These are phyloP conservation scores for Paratilapia polleni DNA, from an alignment of 2,113 vertebrate genomes.

Conservation along the genomic window DNA sequence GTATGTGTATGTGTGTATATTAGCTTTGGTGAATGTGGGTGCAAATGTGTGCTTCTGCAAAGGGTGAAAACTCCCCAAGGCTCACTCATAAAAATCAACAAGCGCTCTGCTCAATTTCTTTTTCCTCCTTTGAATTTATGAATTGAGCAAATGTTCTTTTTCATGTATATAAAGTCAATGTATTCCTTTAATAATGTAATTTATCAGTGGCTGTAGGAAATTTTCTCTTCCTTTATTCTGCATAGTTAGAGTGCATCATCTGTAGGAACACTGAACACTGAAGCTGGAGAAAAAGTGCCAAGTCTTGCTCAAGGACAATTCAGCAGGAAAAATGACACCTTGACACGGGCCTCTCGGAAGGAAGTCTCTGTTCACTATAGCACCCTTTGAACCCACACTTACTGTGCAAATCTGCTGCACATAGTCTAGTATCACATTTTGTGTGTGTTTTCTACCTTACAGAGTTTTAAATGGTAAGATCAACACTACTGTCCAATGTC, in stretches of 20 bases:
- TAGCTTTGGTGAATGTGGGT: neutral
- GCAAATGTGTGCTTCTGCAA: constrained; percentile 25
- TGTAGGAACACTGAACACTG: constrained; percentile 1
- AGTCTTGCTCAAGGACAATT: constrained; percentile 34
- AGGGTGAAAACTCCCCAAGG: constrained; percentile 18
- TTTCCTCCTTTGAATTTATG: constrained; percentile 24
- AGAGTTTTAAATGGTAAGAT: neutral
- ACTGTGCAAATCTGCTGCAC: neutral
- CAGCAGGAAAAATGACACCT: constrained; percentile 7
- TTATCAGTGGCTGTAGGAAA: constrained; percentile 26
- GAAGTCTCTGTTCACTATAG: neutral
- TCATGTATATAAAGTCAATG: constrained; percentile 17
- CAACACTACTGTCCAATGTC: neutral
- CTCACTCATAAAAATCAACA: constrained; percentile 46
- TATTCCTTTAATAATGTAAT: constrained; percentile 44
- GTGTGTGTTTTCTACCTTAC: neutral
- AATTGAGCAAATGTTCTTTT: constrained; percentile 26
- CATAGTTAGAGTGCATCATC: neutral
- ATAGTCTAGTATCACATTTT: constrained; percentile 1
- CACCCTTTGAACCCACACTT: neutral
- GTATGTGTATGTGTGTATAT: constrained; percentile 1
- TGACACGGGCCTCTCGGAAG: neutral
- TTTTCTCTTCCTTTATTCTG: neutral
- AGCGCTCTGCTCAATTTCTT: constrained; percentile 25
- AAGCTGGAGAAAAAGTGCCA: constrained; percentile 6